Conservation (phyloP, 2,113 vertebrate species). For the Burhinus bistriatus region DNA sequence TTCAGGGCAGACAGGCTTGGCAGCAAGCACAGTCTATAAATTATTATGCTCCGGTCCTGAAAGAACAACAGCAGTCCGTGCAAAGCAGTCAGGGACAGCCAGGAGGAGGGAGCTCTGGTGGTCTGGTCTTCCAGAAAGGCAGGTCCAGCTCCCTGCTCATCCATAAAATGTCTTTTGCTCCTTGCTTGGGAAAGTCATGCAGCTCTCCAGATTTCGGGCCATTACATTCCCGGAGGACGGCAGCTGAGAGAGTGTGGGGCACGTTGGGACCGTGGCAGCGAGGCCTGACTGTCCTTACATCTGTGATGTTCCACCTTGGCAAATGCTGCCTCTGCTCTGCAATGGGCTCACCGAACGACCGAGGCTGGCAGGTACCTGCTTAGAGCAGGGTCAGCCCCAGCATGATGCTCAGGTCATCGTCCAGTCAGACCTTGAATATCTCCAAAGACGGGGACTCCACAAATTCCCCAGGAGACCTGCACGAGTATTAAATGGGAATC, state of each 20-base stretch:
- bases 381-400: not conserved
- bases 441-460: not conserved
- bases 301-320: not conserved
- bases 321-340: not conserved
- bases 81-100: not conserved
- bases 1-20: not conserved
- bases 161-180: not conserved
- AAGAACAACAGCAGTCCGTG: accelerated
- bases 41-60: not conserved
- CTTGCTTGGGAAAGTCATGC: not conserved
- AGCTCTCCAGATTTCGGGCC: not conserved
- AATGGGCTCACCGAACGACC: accelerated
- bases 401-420: not conserved
- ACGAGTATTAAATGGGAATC: not conserved
- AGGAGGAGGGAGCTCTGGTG: not conserved
- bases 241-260: not conserved
- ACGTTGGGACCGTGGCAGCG: not conserved
- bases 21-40: not conserved
- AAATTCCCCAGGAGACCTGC: not conserved
- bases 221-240: not conserved
- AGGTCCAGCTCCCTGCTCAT: not conserved
- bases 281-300: not conserved
- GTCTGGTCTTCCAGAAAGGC: not conserved
- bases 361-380: not conserved
- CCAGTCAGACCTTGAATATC: not conserved